phyloP scores from a whole-genome alignment of 2,888 invertebrate genomes.

The Acholoe squamosa region DNA sequence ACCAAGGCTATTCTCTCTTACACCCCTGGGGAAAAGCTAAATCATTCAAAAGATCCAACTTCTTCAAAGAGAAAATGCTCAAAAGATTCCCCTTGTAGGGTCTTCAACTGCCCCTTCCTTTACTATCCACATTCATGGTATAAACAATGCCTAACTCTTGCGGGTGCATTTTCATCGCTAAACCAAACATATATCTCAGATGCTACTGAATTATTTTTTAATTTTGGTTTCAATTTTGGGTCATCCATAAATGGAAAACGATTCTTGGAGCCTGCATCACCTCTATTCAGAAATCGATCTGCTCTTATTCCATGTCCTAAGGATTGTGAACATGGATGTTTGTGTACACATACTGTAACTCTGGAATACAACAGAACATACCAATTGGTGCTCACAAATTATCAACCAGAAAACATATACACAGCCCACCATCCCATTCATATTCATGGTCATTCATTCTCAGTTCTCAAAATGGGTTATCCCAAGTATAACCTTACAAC shows the following conservation, averaged over 20 bases:
- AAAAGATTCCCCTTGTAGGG: not conserved
- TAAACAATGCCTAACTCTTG: not conserved
- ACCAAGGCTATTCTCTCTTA: slow-evolving; percentile 40
- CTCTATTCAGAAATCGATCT: not conserved
- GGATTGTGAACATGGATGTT: not conserved
- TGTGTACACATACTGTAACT: slow-evolving; percentile 31
- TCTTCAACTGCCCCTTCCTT: slow-evolving; percentile 52
- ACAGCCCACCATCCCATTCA: slow-evolving; percentile 51
- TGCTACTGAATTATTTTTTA: slow-evolving; percentile 41
- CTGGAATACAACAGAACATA: slow-evolving; percentile 35
- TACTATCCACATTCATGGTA: not conserved
- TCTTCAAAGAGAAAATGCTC: not conserved
- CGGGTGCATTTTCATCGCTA: not conserved
- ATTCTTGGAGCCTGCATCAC: not conserved
- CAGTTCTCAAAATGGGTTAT: slow-evolving; percentile 30
- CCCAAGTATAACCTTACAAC: slow-evolving; percentile 28
- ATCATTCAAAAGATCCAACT: not conserved
- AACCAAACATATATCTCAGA: not conserved
- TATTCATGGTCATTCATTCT: slow-evolving; percentile 51
- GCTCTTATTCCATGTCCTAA: not conserved
- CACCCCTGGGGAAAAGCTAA: not conserved
- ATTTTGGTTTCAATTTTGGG: slow-evolving; percentile 39
- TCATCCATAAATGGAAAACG: slow-evolving; percentile 11
- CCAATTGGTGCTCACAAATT: slow-evolving; percentile 47
- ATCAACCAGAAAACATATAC: not conserved